These are phyloP conservation scores for Fistularia tabacaria DNA, from an alignment of 2,797 vertebrate genomes.

Conservation along the genomic window DNA sequence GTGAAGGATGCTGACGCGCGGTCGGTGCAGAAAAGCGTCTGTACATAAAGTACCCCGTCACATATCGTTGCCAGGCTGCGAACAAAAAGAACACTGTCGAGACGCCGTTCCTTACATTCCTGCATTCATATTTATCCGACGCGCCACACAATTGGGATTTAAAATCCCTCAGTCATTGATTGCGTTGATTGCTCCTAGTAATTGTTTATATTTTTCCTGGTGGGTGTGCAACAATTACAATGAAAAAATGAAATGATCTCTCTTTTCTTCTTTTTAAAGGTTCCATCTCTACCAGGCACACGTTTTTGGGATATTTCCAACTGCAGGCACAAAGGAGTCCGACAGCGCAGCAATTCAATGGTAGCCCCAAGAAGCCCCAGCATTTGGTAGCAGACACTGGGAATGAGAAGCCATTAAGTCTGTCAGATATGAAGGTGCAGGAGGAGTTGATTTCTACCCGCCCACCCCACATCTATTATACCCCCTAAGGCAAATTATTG, in stretches of 20 bases:
- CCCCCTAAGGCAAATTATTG: too few species aligned
- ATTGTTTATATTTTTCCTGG: conserved; percentile 44
- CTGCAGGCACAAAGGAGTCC: conserved; percentile 38
- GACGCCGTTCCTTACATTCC: conserved; percentile 22
- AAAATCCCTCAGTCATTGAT: conserved; percentile 34
- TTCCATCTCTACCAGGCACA: conserved; percentile 41
- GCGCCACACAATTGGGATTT: conserved; percentile 26
- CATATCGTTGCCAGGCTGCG: conserved; percentile 29
- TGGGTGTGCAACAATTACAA: conserved; percentile 56
- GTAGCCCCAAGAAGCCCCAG: conserved; percentile 37
- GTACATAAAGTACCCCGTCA: conserved; percentile 14
- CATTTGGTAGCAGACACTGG: conserved; percentile 26
- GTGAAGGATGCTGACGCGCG: conserved; percentile 6
- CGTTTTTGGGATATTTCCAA: conserved; percentile 49
- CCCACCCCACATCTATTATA: too few species aligned
- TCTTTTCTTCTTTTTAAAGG: conserved; percentile 48
- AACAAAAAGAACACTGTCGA: conserved; percentile 29
- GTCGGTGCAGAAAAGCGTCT: conserved; percentile 7
- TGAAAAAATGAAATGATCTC: background rate
- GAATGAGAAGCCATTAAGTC: conserved; percentile 7
- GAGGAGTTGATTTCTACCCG: too few species aligned
- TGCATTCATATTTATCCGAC: conserved; percentile 11
- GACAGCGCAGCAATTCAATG: conserved; percentile 46
- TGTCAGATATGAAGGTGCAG: too few species aligned
- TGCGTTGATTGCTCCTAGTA: conserved; percentile 39